phyloP scores from a whole-genome alignment of 2,888 invertebrate genomes.

The Cryptocephalus moraei region DNA sequence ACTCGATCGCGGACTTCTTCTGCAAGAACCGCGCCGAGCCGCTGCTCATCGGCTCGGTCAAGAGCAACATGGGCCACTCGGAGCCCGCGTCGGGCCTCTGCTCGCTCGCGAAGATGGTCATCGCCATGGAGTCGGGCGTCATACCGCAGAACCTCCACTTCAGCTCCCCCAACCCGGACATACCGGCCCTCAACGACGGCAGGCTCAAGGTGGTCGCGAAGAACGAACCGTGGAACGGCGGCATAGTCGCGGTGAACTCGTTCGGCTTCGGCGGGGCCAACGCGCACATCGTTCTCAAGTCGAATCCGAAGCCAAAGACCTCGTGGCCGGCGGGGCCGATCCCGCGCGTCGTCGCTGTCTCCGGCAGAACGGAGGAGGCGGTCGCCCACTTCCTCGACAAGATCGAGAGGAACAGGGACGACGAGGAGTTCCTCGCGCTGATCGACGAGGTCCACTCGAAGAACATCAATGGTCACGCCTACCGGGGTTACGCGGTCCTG shows the following conservation, averaged over 20 bases:
- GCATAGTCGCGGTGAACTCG: constrained; percentile 88
- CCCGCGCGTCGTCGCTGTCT: constrained; percentile 64
- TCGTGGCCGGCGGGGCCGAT: constrained; percentile 45
- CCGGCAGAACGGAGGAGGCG: constrained; percentile 78
- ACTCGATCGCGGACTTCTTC: constrained; percentile 86
- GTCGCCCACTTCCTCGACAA: constrained; percentile 56
- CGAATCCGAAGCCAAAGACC: constrained; percentile 61
- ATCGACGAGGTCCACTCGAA: constrained; percentile 63
- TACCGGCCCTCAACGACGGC: constrained; percentile 85
- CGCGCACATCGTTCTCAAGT: constrained; percentile 78
- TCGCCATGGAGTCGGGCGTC: constrained; percentile 84
- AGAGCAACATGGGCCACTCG: constrained; percentile 98
- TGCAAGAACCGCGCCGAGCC: constrained; percentile 72
- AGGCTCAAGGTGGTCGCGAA: constrained; percentile 81
- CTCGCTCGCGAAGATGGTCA: constrained; percentile 80
- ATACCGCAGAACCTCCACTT: constrained; percentile 92
- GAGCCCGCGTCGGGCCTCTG: constrained; percentile 90
- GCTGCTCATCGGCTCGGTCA: constrained; percentile 88
- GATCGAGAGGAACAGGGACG: constrained; percentile 48
- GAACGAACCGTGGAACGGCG: constrained; percentile 78
- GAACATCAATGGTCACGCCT: constrained; percentile 65
- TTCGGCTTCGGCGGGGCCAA: constrained; percentile 98
- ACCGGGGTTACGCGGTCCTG: constrained; percentile 71
- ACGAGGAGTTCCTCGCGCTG: constrained; percentile 66
- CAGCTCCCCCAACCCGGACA: constrained; percentile 74